phyloP scores from a whole-genome alignment of 2,797 vertebrate genomes.

The Agapornis canus region DNA sequence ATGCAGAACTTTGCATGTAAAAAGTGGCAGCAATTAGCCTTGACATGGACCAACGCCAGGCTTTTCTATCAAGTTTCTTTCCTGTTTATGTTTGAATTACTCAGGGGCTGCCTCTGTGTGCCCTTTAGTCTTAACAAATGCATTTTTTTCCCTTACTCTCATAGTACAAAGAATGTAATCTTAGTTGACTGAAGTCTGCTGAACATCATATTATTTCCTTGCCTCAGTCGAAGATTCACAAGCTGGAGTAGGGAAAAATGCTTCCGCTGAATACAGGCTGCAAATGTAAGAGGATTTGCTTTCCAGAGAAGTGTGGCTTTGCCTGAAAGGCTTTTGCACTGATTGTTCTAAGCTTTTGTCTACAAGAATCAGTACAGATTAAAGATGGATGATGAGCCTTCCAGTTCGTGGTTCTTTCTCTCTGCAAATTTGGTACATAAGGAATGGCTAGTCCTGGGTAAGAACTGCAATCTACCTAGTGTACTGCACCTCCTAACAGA shows the following conservation, averaged over 20 bases:
- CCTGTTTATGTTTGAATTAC: constrained; percentile 79
- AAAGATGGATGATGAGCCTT: background rate
- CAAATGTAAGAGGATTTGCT: background rate
- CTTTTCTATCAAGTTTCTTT: constrained; percentile 79
- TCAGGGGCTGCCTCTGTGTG: constrained; percentile 59
- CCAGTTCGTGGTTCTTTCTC: background rate
- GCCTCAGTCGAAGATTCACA: constrained; percentile 57
- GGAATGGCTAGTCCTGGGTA: background rate
- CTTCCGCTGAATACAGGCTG: background rate
- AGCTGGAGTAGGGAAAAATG: background rate
- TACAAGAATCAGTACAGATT: background rate
- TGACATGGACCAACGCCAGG: constrained; percentile 68
- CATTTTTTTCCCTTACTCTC: constrained; percentile 41
- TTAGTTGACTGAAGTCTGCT: constrained; percentile 70
- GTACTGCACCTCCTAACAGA: background rate
- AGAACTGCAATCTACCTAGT: background rate
- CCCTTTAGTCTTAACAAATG: constrained; percentile 67
- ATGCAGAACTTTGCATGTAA: constrained; percentile 66
- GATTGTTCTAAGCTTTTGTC: background rate
- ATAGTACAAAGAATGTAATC: constrained; percentile 76
- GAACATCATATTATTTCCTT: constrained; percentile 70
- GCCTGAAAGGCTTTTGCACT: background rate
- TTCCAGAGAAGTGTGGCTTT: background rate
- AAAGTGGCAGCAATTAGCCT: constrained; percentile 73
- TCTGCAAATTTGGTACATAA: background rate